phyloP scores from a whole-genome alignment of 92 coral and sea anemone species.

The Epizoanthus illoricatus region DNA sequence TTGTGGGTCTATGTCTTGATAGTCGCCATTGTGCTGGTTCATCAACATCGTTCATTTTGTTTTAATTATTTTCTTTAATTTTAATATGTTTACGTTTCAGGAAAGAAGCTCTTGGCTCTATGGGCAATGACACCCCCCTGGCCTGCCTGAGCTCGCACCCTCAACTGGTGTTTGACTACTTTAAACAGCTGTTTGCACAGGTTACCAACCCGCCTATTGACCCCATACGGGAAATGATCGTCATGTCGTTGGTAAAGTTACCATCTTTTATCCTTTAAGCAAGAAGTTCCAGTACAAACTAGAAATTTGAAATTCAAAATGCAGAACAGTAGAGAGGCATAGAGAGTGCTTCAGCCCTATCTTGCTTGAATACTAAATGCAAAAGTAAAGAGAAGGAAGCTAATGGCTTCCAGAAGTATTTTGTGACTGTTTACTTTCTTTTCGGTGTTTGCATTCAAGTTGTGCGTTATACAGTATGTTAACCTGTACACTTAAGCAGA shows the following conservation, averaged over 20 bases:
- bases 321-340: too few relatives aligned
- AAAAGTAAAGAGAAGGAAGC: too few relatives aligned
- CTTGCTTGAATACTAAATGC: too few relatives aligned
- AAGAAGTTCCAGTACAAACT: neutral
- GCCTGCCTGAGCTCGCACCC: conserved; percentile 92
- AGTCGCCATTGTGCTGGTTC: neutral
- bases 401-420: too few relatives aligned
- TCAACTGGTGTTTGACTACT: conserved; percentile 91
- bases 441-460: too few relatives aligned
- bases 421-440: too few relatives aligned
- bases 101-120: conserved; percentile 96
- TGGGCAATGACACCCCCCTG: conserved; percentile 98
- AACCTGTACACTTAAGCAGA: too few relatives aligned
- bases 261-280: neutral
- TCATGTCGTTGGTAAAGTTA: conserved; percentile 84
- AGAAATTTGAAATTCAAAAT: neutral
- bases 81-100: conserved; percentile 37
- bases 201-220: conserved; percentile 98
- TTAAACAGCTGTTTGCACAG: conserved; percentile 97
- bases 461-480: too few relatives aligned
- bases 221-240: conserved; percentile 90
- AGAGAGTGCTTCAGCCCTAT: too few relatives aligned
- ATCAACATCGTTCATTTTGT: neutral
- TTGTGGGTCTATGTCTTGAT: neutral
- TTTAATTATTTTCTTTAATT: neutral